Evolutionary conservation across 2,113 vertebrate genomes (phyloP).

Genomic region (Pluvianellus socialis): DNA sequence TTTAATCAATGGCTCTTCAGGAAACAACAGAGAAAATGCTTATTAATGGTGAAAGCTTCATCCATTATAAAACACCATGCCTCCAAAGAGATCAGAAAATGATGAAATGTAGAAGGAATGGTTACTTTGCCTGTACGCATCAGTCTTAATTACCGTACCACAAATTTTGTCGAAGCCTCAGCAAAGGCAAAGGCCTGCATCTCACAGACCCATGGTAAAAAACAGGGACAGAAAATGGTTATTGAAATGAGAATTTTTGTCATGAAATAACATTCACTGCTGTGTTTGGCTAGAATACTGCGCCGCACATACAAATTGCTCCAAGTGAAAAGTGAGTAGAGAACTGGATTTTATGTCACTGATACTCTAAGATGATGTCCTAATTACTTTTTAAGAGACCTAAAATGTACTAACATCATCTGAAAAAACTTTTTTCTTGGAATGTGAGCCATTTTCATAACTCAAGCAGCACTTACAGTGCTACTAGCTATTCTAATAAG

Average conservation of each 20-base stretch:
- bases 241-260: background rate
- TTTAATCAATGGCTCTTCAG: slow-evolving; percentile 65
- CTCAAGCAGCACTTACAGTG: background rate
- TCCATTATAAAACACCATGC: slow-evolving; percentile 52
- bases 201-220: background rate
- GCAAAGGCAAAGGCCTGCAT: background rate
- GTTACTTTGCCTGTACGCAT: slow-evolving; percentile 40
- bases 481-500: background rate
- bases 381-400: background rate
- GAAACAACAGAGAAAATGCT: slow-evolving; percentile 70
- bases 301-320: background rate
- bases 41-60: slow-evolving; percentile 65
- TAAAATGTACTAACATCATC: background rate
- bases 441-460: background rate
- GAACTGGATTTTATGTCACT: background rate
- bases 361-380: background rate
- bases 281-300: background rate
- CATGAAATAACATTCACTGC: background rate
- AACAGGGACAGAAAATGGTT: background rate
- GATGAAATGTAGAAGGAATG: slow-evolving; percentile 57
- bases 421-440: background rate
- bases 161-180: background rate
- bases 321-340: background rate
- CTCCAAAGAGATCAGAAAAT: slow-evolving; percentile 60
- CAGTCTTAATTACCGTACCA: slow-evolving; percentile 49